Evolutionary conservation across 2,888 invertebrate species (phyloP), one percentile per base, ranked within the genome.

Genomic region (Hetaerina titia): DNA sequence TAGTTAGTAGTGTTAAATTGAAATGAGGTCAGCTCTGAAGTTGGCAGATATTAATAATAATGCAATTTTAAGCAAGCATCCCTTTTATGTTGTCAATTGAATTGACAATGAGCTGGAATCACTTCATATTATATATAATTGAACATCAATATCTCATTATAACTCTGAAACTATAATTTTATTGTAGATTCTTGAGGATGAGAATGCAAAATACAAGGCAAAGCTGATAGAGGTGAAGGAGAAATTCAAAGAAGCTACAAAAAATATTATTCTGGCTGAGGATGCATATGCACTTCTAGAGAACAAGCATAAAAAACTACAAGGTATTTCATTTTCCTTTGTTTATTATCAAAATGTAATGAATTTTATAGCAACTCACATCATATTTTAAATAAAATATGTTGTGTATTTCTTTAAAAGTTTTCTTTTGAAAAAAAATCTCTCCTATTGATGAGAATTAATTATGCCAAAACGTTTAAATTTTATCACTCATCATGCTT

Each of bases 161-260:
- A n/a, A 69, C n/a, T 17, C 9, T 69, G 22, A 69, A 31, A 17
- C 8, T 64, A 17, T 69, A 6, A 64, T 64, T 45, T 45, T 2
- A 4, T 0, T 8, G 64, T 31, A 90, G 90, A 19, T 45, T 25
- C 64, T 45, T 25, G 90, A 90, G 45, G 64, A 45, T n/a, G 90
- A 90, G 64, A 90, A 90, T 90, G 63, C 45, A 13, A 64, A 63
- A 60, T 90, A 45, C 45, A 90, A 90, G n/a, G 64, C 11, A 19
- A 90, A 90, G 64, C 45, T 90, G 22, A 9, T 90, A 45, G 90
- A 60, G 17, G 45, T 90, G 19, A 90, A 90, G 22, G 64, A 90
- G 69, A 90, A 90, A 45, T 90, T 90, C 45, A 64, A 45, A 64
- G 63, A 11, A 22, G 90, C 90, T 15, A 90, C 90, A 19, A 63